Evolutionary conservation across 92 coral and sea anemone species (phyloP), one percentile per base, ranked within the genome.

Genomic region (Phenganax stokvisi): DNA sequence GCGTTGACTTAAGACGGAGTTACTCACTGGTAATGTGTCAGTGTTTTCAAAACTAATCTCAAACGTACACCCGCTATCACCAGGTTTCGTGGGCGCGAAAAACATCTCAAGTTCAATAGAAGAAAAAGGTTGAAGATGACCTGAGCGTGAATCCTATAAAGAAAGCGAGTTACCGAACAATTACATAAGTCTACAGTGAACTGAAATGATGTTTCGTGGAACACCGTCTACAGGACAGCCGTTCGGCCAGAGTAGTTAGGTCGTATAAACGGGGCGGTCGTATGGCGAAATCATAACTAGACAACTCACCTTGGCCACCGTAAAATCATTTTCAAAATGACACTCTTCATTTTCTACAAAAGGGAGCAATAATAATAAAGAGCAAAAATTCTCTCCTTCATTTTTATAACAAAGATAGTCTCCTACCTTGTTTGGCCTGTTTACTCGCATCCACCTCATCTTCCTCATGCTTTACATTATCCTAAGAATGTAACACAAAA

Each of bases 21-120:
- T n/a, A 84, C 98, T 91, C 73, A 94, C 98, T 47, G 98, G 96
- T 27, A 92, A 91, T 15, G 97, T 88, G 57, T 85, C 90, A 12
- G 96, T 88, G 80, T 94, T 97, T 6, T 87, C 84, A 73, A 92
- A 94, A 20, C 86, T 75, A 55, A 94, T 88, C 85, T 92, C 97
- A 71, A 94, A 94, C 78, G 88, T 92, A 3, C 92, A 86, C 17
- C 90, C 76, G 16, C 86, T 84, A 27, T 90, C 91, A 54, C 98
- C 98, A 75, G 98, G 88, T 73, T 92, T 92, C 72, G 84, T 69
- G 27, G 99, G 99, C 61, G 88, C 87, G 72, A 96, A 96, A 10
- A 96, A 56, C 78, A 96, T 84, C 63, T 92, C 99, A 74, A 96
- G 57, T 76, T 92, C 92, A 44, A 90, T 85, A 12, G 90, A 68